Percentiles rank a stretch among this genome's conserved stretches.
phyloP scores from a whole-genome alignment of 2,113 vertebrate genomes.

The Thalassoma bifasciatum region DNA sequence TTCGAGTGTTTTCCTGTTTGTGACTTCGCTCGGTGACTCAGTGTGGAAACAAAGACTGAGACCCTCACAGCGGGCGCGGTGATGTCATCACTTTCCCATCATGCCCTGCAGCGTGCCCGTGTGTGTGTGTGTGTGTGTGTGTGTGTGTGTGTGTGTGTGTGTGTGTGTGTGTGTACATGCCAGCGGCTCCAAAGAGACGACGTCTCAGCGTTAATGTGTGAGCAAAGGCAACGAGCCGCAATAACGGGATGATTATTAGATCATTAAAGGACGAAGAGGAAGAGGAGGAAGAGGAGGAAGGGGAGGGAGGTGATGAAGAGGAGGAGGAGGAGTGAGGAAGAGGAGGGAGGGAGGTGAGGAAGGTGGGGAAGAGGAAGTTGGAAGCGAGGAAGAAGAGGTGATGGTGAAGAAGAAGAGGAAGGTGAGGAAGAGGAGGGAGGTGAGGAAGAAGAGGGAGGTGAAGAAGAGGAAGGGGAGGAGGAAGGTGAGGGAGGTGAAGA shows the following conservation, averaged over 20 bases:
- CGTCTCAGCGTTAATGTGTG: conserved; percentile 39
- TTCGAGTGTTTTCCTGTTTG: background rate
- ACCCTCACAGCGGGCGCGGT: conserved; percentile 19
- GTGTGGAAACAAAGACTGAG: conserved; percentile 25
- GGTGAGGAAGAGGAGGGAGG: too few species aligned
- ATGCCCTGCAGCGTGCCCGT: background rate
- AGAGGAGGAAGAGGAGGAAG: background rate
- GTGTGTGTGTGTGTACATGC: conserved; percentile 43
- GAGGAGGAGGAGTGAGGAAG: too few species aligned
- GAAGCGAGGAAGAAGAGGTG: too few species aligned
- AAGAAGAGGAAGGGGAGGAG: too few species aligned
- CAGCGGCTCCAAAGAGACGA: conserved; percentile 27
- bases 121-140: too few species aligned
- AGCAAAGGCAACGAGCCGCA: conserved; percentile 29
- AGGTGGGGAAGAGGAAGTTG: too few species aligned
- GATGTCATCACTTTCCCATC: conserved; percentile 45
- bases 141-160: too few species aligned
- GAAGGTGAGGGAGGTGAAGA: too few species aligned
- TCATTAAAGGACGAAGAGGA: too few species aligned
- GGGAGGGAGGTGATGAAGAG: background rate
- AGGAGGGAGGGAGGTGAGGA: too few species aligned
- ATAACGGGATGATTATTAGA: conserved; percentile 51
- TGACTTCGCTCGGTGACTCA: conserved; percentile 32
- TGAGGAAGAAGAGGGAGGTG: too few species aligned
- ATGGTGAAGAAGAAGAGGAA: too few species aligned